These are phyloP conservation scores for Gambusia holbrooki DNA, from an alignment of 2,113 vertebrate species.

Conservation along the genomic window DNA sequence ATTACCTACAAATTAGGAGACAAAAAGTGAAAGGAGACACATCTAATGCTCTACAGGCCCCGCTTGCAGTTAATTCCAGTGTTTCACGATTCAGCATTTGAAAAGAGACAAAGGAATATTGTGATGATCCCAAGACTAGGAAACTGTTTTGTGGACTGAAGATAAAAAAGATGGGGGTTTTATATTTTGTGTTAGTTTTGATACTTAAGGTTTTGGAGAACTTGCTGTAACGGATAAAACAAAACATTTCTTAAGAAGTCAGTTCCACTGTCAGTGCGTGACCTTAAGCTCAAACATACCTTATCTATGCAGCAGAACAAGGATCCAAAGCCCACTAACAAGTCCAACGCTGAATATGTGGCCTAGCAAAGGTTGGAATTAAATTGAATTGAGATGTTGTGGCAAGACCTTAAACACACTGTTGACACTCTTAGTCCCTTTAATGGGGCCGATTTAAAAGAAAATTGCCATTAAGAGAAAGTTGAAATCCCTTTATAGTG, in stretches of 20 bases:
- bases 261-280: neutral
- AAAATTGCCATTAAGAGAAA: neutral
- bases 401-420: too few species aligned
- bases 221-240: too few species aligned
- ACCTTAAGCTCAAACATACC: neutral
- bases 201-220: neutral
- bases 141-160: neutral
- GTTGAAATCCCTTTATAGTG: neutral
- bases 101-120: neutral
- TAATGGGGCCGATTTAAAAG: neutral
- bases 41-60: neutral
- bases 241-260: neutral
- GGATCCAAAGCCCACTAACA: neutral
- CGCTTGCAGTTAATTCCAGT: neutral
- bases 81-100: neutral
- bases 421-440: neutral
- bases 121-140: neutral
- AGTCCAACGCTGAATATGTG: neutral
- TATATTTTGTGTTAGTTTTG: neutral
- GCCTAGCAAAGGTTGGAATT: too few species aligned
- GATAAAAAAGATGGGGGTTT: neutral
- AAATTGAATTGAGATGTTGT: too few species aligned
- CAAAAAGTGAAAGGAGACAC: too few species aligned
- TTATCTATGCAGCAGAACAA: neutral
- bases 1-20: too few species aligned